Evolutionary conservation across 64 coral and sea anemone species (phyloP).

Genomic region (Dendrophyllia cribrosa): DNA sequence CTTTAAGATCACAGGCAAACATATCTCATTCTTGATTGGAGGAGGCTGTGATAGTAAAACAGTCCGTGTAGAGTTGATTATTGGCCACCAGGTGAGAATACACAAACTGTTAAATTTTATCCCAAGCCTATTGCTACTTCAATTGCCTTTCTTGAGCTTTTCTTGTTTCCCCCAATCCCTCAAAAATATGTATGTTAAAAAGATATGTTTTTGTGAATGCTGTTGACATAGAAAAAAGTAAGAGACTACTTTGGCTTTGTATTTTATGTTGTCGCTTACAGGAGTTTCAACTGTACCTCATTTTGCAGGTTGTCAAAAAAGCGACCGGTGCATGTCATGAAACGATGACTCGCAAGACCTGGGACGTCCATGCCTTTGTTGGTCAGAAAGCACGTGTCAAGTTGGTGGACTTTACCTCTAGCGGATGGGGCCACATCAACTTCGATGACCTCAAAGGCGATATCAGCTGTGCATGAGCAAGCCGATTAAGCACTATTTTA

Average conservation of each 20-base stretch:
- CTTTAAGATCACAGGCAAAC: not conserved
- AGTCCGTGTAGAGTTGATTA: not conserved
- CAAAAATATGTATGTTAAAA: too few relatives aligned
- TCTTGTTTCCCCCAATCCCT: too few relatives aligned
- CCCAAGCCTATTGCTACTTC: too few relatives aligned
- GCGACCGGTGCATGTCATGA: constrained; percentile 49
- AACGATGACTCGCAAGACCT: constrained; percentile 27
- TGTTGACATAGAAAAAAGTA: too few relatives aligned
- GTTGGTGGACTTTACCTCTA: constrained; percentile 8
- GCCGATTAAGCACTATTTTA: too few relatives aligned
- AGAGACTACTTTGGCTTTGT: too few relatives aligned
- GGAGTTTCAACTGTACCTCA: constrained; percentile 1
- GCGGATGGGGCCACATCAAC: constrained; percentile 73
- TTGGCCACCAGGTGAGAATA: not conserved
- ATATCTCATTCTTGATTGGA: not conserved
- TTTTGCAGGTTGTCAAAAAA: not conserved
- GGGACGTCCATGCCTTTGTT: constrained; percentile 16
- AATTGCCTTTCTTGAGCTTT: too few relatives aligned
- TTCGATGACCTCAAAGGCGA: constrained; percentile 69
- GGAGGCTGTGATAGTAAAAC: not conserved
- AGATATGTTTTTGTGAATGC: too few relatives aligned
- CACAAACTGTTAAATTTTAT: too few relatives aligned
- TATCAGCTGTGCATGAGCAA: not conserved
- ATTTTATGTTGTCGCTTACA: too few relatives aligned
- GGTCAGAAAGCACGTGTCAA: constrained; percentile 34